Percentiles rank a stretch among this genome's conserved stretches.
Evolutionary conservation across 2,113 vertebrate genomes (phyloP).

Genomic region (Bufo gargarizans): DNA sequence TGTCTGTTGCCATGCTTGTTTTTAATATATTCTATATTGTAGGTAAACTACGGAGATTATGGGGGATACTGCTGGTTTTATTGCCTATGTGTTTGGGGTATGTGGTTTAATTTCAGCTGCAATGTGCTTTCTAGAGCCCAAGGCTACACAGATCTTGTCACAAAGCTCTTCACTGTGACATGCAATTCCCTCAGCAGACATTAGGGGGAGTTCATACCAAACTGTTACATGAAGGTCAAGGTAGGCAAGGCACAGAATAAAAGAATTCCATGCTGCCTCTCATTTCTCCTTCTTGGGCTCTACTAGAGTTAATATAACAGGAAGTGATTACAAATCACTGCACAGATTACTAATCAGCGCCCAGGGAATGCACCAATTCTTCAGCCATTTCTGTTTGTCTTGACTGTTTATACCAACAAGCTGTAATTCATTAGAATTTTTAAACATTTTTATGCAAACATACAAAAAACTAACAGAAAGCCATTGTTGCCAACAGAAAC

Average conservation of each 20-base stretch:
- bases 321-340: constrained; percentile 26
- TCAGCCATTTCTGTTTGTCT: constrained; percentile 18
- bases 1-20: background rate
- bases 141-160: constrained; percentile 30
- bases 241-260: constrained; percentile 22
- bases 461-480: background rate
- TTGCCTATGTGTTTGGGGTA: constrained; percentile 34
- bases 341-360: constrained; percentile 23
- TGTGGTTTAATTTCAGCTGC: constrained; percentile 36
- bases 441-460: background rate
- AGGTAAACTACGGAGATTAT: background rate
- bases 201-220: constrained; percentile 50
- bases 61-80: constrained; percentile 23
- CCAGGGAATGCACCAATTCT: constrained; percentile 9
- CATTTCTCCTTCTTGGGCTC: background rate
- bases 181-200: constrained; percentile 39
- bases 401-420: constrained; percentile 8
- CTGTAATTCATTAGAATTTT: constrained; percentile 7
- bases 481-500: background rate
- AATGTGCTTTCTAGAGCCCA: constrained; percentile 21
- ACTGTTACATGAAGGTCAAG: constrained; percentile 41
- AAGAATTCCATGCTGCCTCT: constrained; percentile 23
- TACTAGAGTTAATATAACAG: constrained; percentile 6
- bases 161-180: background rate
- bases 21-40: constrained; percentile 15